Conservation (phyloP, 2,113 vertebrate species). For the Cyrtonyx montezumae region DNA sequence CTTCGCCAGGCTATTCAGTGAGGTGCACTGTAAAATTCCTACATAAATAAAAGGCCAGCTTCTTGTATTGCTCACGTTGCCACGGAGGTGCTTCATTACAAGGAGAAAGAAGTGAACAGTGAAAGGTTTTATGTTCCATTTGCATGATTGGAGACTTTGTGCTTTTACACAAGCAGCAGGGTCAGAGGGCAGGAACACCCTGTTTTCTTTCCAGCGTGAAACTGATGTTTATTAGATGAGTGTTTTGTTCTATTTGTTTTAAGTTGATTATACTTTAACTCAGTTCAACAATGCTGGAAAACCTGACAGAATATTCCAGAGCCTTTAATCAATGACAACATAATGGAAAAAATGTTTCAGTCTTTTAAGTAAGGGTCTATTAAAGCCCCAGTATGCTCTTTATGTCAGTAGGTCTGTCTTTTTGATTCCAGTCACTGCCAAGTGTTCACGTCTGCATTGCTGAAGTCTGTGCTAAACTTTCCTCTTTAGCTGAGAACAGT, state of each 20-base stretch:
- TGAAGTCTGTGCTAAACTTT: background rate
- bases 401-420: background rate
- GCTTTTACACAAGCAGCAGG: background rate
- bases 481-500: background rate
- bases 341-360: background rate
- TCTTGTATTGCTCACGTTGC: background rate
- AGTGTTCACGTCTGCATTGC: background rate
- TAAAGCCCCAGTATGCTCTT: background rate
- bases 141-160: conserved; percentile 65
- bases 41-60: background rate
- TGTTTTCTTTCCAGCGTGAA: conserved; percentile 68
- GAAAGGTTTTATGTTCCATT: conserved; percentile 60
- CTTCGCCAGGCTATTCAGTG: background rate
- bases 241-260: conserved; percentile 62
- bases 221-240: conserved; percentile 54
- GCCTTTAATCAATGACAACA: background rate
- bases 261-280: conserved; percentile 50
- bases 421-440: background rate
- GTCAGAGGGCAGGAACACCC: conserved; percentile 59
- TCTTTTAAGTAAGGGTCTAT: background rate
- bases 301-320: conserved; percentile 40
- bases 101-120: conserved; percentile 26
- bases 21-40: background rate
- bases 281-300: conserved; percentile 59
- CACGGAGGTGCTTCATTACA: conserved; percentile 27